Evolutionary conservation across 2,888 invertebrate species (phyloP).

Genomic region (Oxyteleia sp.): DNA sequence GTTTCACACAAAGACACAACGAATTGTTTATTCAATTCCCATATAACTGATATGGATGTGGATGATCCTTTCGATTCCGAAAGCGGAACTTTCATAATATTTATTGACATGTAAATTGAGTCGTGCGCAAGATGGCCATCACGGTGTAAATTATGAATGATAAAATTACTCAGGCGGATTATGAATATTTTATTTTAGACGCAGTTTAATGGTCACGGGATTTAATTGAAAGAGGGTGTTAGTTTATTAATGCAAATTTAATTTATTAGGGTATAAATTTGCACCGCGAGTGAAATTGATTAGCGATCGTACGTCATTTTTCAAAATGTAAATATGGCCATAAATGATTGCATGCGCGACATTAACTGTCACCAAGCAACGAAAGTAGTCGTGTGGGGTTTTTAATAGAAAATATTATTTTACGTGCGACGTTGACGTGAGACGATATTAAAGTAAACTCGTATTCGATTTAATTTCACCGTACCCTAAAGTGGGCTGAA

Average conservation of each 20-base stretch:
- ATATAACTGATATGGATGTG: too few species aligned
- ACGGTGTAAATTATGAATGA: neutral
- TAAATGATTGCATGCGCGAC: neutral
- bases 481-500: too few species aligned
- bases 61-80: too few species aligned
- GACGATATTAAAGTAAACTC: too few species aligned
- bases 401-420: too few species aligned
- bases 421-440: too few species aligned
- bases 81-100: too few species aligned
- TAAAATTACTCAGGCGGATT: neutral
- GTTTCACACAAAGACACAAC: too few species aligned
- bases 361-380: neutral
- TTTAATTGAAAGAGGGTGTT: neutral
- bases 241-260: neutral
- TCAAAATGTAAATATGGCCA: neutral
- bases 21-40: too few species aligned
- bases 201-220: neutral
- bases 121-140: neutral
- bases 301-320: neutral
- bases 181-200: neutral
- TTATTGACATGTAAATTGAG: too few species aligned
- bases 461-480: too few species aligned
- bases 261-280: neutral
- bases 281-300: neutral
- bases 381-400: neutral